Percentiles rank a stretch among this genome's conserved stretches.
Conservation (phyloP, 92 coral and sea anemone species). For the Epizoanthus ramosus region DNA sequence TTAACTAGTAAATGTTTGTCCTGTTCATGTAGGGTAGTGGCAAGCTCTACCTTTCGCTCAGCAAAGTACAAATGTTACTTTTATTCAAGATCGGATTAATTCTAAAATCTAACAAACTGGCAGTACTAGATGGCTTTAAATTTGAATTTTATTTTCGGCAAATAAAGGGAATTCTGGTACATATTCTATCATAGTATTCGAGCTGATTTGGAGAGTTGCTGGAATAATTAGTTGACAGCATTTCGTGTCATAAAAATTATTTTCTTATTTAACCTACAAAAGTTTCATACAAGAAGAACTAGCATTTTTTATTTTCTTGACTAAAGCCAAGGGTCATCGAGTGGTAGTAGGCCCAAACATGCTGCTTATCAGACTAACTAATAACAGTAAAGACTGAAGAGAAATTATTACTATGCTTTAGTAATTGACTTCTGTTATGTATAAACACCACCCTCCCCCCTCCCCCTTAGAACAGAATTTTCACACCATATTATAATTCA, state of each 20-base stretch:
- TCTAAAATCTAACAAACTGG: too few species aligned
- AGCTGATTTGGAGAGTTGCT: slow-evolving; percentile 17
- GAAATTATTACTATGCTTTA: slow-evolving; percentile 3
- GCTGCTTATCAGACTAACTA: slow-evolving; percentile 11
- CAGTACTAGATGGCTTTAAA: background rate
- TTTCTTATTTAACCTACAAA: slow-evolving; percentile 25
- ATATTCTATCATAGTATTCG: slow-evolving; percentile 30
- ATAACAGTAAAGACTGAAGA: slow-evolving; percentile 22
- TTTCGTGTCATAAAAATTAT: slow-evolving; percentile 1
- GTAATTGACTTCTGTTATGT: background rate
- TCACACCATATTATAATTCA: background rate
- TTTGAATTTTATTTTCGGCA: slow-evolving; percentile 33
- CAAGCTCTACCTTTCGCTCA: too few species aligned
- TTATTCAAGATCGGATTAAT: too few species aligned
- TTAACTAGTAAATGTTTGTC: too few species aligned
- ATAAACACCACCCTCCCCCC: slow-evolving; percentile 8
- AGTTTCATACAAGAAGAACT: background rate
- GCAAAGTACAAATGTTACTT: too few species aligned
- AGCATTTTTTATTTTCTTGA: background rate
- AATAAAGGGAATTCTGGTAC: slow-evolving; percentile 23
- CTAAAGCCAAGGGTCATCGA: background rate
- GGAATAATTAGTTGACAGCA: background rate
- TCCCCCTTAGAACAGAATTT: background rate
- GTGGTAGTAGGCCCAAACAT: background rate
- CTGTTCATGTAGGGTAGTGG: too few species aligned